Evolutionary conservation across 2,113 vertebrate genomes (phyloP), one percentile per base, ranked within the genome.

Genomic region (Puma concolor): DNA sequence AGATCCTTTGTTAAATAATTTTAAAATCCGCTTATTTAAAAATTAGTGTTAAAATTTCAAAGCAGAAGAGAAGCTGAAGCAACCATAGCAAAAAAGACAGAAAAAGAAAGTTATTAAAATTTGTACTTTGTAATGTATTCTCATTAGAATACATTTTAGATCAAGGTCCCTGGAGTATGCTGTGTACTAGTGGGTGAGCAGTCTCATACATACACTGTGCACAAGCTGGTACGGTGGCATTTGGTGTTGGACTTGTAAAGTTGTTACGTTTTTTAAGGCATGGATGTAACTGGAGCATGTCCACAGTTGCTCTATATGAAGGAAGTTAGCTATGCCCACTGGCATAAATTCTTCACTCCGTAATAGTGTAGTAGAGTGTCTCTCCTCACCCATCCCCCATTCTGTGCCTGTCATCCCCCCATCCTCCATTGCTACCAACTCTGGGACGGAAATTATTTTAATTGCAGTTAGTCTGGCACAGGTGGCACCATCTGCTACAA

Each of bases 131-230:
- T 2, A 84, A 77, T 85, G 44, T 93, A 94, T 96, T 77, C 82
- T 91, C 52, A 8, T 96, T 96, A 93, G 77, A 97, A 7, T 92
- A 21, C 63, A 25, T 79, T 92, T 95, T 25, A 96, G 88, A 96
- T 93, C 87, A 94, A 91, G 92, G 94, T 88, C 94, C 94, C 94
- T 85, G 95, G 97, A 97, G 98, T 95, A 85, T 97, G 95, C 95
- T 87, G 88, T 80, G 8, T 85, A 82, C 14, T 41, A 44, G 31
- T 33, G 0, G 54, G 8, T 8, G 8, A 21, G 95, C 41, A 48
- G 7, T 0, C 8, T 48, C 5, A 2, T 29, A 79, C 72, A 57
- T 92, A 84, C 74, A 93, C 96, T 97, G 96, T 29, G 7, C 2
- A 0, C n/a, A 4, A 0, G 85, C 92, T 96, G 97, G 64, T 90